Evolutionary conservation across 2,113 vertebrate species (phyloP).

Genomic region (Cygnus atratus): DNA sequence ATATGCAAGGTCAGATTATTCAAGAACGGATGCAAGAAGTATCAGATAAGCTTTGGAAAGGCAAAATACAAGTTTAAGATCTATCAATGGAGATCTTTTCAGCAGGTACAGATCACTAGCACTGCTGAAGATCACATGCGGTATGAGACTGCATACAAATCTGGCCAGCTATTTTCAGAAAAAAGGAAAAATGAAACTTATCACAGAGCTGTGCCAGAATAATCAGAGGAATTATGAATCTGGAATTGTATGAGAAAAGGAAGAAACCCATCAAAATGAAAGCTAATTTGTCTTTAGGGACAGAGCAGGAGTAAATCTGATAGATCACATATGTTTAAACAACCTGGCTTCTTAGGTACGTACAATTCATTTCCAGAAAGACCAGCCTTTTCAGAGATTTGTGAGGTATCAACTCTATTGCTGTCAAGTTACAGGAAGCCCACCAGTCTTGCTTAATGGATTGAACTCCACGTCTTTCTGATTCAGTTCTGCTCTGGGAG

Average conservation of each 20-base stretch:
- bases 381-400: background rate
- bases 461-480: background rate
- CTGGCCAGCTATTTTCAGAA: background rate
- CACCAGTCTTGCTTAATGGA: background rate
- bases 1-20: background rate
- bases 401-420: background rate
- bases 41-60: background rate
- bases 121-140: background rate
- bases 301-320: background rate
- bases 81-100: background rate
- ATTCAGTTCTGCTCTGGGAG: background rate
- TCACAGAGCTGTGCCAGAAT: background rate
- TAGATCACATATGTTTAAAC: background rate
- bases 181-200: background rate
- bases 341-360: background rate
- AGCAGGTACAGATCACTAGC: background rate
- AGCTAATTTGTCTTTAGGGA: background rate
- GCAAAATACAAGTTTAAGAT: background rate
- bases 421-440: background rate
- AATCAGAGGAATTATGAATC: background rate
- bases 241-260: background rate
- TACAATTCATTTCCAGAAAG: background rate
- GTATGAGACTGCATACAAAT: background rate
- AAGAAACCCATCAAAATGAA: background rate
- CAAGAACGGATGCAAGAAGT: background rate